Conservation (phyloP, 2,888 invertebrate species). For the Sericinus montela region DNA sequence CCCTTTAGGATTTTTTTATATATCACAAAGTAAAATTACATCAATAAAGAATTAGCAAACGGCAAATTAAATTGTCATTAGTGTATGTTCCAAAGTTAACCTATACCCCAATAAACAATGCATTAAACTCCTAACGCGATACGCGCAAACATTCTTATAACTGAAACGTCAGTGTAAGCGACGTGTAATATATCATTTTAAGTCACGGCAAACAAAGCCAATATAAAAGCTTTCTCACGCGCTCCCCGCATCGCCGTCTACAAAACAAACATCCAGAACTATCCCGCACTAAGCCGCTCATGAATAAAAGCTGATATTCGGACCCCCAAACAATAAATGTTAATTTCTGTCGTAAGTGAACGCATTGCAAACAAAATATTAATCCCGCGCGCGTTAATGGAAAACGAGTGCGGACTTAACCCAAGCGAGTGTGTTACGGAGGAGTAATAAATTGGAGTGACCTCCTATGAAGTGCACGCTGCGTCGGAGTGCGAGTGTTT, state of each 20-base stretch:
- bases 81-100: no score
- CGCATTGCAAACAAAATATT: slow-evolving; percentile 75
- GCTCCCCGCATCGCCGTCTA: slow-evolving; percentile 63
- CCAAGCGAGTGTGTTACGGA: slow-evolving; percentile 64
- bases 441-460: slow-evolving; percentile 69
- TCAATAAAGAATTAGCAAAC: no score
- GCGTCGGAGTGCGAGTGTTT: slow-evolving; percentile 25
- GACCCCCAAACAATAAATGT: slow-evolving; percentile 76
- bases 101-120: slow-evolving; percentile 46
- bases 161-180: slow-evolving; percentile 67
- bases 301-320: slow-evolving; percentile 74
- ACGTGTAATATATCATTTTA: slow-evolving; percentile 76
- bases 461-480: slow-evolving; percentile 35
- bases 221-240: slow-evolving; percentile 76
- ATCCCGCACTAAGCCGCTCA: slow-evolving; percentile 73
- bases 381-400: slow-evolving; percentile 75
- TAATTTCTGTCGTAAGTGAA: slow-evolving; percentile 73
- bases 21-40: no score
- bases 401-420: slow-evolving; percentile 69
- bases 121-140: slow-evolving; percentile 50
- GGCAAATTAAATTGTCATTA: no score
- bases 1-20: no score
- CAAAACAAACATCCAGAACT: slow-evolving; percentile 73
- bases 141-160: slow-evolving; percentile 58
- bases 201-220: slow-evolving; percentile 71